Conservation (phyloP, 2,888 invertebrate species). For the Tetrapedia diversipes region DNA sequence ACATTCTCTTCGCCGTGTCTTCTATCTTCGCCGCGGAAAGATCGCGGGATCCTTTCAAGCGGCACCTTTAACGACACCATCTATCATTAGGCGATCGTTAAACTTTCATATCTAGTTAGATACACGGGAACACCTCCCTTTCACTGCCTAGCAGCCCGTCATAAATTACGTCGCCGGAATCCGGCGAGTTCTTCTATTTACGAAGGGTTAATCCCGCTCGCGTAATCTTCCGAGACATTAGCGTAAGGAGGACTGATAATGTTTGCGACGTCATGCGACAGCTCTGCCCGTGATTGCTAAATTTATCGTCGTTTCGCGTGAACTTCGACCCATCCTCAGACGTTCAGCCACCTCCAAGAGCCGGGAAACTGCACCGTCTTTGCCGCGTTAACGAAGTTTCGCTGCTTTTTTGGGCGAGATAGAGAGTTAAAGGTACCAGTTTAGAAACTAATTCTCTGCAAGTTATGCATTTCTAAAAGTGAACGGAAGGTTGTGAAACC, state of each 20-base stretch:
- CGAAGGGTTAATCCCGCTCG: slow-evolving; percentile 44
- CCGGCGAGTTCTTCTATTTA: slow-evolving; percentile 50
- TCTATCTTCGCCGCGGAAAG: slow-evolving; percentile 10
- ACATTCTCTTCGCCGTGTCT: not conserved
- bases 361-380: not conserved
- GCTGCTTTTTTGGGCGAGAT: not conserved
- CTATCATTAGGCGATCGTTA: slow-evolving; percentile 58
- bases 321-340: not conserved
- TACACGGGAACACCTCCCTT: slow-evolving; percentile 35
- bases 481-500: no score
- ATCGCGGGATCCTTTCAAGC: slow-evolving; percentile 31
- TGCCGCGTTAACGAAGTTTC: not conserved
- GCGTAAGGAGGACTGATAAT: slow-evolving; percentile 46
- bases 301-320: slow-evolving; percentile 32
- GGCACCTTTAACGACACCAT: slow-evolving; percentile 40
- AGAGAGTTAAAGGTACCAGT: no score
- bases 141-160: slow-evolving; percentile 18
- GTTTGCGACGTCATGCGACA: slow-evolving; percentile 38
- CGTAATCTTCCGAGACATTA: slow-evolving; percentile 54
- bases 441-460: no score
- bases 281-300: slow-evolving; percentile 29
- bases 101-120: slow-evolving; percentile 52
- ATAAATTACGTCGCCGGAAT: slow-evolving; percentile 47
- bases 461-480: no score
- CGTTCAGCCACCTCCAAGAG: not conserved